These are phyloP conservation scores for Geodia barretti DNA, from an alignment of 37 sponge, comb jelly and placozoan genomes.

Conservation along the genomic window DNA sequence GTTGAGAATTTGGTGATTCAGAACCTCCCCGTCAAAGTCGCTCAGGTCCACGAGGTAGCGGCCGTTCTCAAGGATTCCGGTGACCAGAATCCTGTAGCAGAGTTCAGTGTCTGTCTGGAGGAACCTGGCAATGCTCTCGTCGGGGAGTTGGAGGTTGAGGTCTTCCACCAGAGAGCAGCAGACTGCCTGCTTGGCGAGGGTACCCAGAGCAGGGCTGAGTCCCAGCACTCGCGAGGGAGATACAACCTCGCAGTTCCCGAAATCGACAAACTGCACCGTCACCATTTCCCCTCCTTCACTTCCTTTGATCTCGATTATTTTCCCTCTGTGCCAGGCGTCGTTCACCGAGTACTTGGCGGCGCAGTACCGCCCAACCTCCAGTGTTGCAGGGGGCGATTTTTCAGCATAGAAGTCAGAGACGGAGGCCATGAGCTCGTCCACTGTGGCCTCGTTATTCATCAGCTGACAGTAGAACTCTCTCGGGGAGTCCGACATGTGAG, in stretches of 20 bases:
- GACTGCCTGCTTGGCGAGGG: constrained; percentile 51
- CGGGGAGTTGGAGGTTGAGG: not conserved
- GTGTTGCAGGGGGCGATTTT: not conserved
- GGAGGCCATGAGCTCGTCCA: constrained; percentile 66
- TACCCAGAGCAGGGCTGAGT: constrained; percentile 13
- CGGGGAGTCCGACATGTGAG: constrained; percentile 41
- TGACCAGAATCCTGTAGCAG: constrained; percentile 33
- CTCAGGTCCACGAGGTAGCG: constrained; percentile 43
- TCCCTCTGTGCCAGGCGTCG: constrained; percentile 72
- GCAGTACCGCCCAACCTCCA: constrained; percentile 53
- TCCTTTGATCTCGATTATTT: constrained; percentile 34
- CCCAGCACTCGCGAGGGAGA: constrained; percentile 9
- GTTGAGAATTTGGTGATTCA: constrained; percentile 9
- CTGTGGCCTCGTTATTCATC: not conserved
- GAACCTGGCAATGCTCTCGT: constrained; percentile 25
- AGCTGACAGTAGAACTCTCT: constrained; percentile 63
- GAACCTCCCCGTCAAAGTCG: constrained; percentile 2
- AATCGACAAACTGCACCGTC: constrained; percentile 66
- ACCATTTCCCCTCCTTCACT: not conserved
- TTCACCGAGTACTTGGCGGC: constrained; percentile 55
- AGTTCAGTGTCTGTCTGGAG: constrained; percentile 45
- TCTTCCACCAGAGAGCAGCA: constrained; percentile 35
- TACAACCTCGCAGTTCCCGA: constrained; percentile 65
- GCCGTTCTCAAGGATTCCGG: not conserved
- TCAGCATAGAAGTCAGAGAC: constrained; percentile 60